phyloP scores from a whole-genome alignment of 2,113 vertebrate species.

The Melanostigma gelatinosum region DNA sequence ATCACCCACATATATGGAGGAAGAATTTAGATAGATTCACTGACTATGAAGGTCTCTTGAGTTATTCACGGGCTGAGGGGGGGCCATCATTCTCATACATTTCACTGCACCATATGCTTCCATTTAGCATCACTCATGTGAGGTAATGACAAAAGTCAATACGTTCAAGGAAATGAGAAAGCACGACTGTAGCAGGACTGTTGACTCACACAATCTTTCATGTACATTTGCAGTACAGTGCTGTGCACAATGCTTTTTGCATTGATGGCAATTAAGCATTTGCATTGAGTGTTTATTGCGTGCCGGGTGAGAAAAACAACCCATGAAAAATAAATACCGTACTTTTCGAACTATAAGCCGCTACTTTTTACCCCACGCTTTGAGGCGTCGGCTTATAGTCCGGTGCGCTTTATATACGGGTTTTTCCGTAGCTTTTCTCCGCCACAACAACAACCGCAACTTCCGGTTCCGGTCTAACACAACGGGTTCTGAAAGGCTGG shows the following conservation, averaged over 20 bases:
- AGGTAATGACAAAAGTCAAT: slow-evolving; percentile 64
- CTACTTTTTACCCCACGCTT: too few species aligned
- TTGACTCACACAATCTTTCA: slow-evolving; percentile 20
- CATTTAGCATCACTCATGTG: slow-evolving; percentile 69
- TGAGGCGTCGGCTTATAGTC: too few species aligned
- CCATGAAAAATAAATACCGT: not conserved
- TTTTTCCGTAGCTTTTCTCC: too few species aligned
- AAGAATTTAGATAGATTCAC: slow-evolving; percentile 44
- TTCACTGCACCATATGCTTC: slow-evolving; percentile 64
- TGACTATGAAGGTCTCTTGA: slow-evolving; percentile 54
- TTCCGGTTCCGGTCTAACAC: too few species aligned
- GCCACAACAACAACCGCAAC: too few species aligned
- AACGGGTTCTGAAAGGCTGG: too few species aligned
- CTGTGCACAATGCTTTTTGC: not conserved
- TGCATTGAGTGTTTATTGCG: slow-evolving; percentile 15
- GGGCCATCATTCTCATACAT: slow-evolving; percentile 50
- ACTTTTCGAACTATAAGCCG: too few species aligned
- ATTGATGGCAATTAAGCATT: slow-evolving; percentile 5
- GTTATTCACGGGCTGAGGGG: slow-evolving; percentile 61
- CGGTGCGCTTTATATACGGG: too few species aligned
- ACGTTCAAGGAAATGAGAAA: slow-evolving; percentile 36
- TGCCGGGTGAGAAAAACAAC: slow-evolving; percentile 1
- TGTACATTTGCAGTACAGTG: slow-evolving; percentile 5
- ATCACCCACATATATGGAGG: slow-evolving; percentile 8
- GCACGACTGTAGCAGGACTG: not conserved